phyloP scores from a whole-genome alignment of 2,797 vertebrate species.

The Periophthalmus magnuspinnatus region DNA sequence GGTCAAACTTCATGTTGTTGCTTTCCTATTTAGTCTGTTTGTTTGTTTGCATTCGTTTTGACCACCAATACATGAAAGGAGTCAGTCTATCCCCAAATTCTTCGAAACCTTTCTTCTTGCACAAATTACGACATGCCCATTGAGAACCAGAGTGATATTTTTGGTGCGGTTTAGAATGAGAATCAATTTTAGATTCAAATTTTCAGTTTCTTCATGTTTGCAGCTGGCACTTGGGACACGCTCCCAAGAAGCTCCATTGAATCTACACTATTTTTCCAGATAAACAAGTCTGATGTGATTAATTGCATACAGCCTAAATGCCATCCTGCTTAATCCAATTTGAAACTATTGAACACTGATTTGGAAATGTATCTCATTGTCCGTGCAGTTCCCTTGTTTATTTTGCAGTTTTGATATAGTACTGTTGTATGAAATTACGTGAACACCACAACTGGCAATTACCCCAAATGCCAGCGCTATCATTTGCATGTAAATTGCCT shows the following conservation, averaged over 20 bases:
- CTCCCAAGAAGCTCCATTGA: conserved; percentile 37
- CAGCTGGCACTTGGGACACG: conserved; percentile 51
- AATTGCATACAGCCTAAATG: conserved; percentile 28
- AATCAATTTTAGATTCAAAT: conserved; percentile 51
- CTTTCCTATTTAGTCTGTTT: conserved; percentile 19
- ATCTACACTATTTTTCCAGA: conserved; percentile 24
- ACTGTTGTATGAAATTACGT: conserved; percentile 41
- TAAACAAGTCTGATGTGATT: conserved; percentile 38
- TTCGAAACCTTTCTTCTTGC: conserved; percentile 51
- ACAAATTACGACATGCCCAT: conserved; percentile 31
- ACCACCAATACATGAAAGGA: conserved; percentile 43
- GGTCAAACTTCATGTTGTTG: conserved; percentile 10
- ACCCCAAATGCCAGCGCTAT: conserved; percentile 61
- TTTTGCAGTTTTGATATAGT: conserved; percentile 42
- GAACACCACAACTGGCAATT: conserved; percentile 57
- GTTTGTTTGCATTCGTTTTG: conserved; percentile 12
- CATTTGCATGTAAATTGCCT: conserved; percentile 75
- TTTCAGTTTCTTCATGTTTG: conserved; percentile 32
- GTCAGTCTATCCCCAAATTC: conserved; percentile 29
- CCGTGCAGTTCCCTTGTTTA: conserved; percentile 3
- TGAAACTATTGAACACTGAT: conserved; percentile 23
- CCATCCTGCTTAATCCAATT: conserved; percentile 11
- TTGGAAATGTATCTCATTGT: conserved; percentile 22
- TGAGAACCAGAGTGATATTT: conserved; percentile 43
- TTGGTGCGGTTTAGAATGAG: conserved; percentile 32